phyloP scores from a whole-genome alignment of 2,888 invertebrate species.

The Suillia variegata region DNA sequence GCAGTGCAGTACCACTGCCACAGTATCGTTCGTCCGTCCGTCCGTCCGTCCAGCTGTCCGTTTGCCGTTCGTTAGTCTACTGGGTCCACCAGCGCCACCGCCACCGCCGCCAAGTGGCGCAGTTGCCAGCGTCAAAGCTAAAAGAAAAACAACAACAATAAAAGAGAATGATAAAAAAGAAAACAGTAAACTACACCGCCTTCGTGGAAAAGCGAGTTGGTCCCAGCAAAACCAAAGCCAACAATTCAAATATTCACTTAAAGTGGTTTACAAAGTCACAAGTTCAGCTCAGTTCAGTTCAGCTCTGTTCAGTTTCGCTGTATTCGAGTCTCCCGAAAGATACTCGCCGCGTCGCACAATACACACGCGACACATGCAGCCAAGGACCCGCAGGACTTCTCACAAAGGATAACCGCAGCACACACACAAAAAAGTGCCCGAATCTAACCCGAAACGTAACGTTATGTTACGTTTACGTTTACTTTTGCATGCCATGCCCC shows the following conservation, averaged over 20 bases:
- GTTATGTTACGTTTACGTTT: too few relatives aligned
- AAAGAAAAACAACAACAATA: conserved; percentile 10
- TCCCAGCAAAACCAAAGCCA: conserved; percentile 31
- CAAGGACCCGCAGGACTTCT: too few relatives aligned
- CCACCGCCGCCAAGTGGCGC: conserved; percentile 23
- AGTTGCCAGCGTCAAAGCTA: conserved; percentile 17
- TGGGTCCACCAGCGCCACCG: conserved; percentile 32
- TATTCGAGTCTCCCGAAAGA: too few relatives aligned
- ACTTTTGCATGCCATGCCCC: conserved; percentile 18
- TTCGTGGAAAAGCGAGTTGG: not conserved
- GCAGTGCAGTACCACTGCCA: conserved; percentile 45
- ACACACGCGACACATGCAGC: not conserved
- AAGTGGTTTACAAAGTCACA: conserved; percentile 33
- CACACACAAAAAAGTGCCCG: conserved; percentile 16
- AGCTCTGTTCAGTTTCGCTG: conserved; percentile 9
- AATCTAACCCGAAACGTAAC: conserved; percentile 8
- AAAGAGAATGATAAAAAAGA: not conserved
- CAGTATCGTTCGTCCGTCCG: conserved; percentile 23
- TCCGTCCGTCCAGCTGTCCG: conserved; percentile 12
- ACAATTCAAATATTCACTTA: conserved; percentile 42
- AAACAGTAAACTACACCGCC: not conserved
- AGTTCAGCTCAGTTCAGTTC: conserved; percentile 12
- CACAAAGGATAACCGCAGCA: conserved; percentile 20
- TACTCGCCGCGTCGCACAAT: not conserved
- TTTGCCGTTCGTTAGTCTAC: not conserved